phyloP scores from a whole-genome alignment of 2,113 vertebrate genomes.

The Oceanites oceanicus region DNA sequence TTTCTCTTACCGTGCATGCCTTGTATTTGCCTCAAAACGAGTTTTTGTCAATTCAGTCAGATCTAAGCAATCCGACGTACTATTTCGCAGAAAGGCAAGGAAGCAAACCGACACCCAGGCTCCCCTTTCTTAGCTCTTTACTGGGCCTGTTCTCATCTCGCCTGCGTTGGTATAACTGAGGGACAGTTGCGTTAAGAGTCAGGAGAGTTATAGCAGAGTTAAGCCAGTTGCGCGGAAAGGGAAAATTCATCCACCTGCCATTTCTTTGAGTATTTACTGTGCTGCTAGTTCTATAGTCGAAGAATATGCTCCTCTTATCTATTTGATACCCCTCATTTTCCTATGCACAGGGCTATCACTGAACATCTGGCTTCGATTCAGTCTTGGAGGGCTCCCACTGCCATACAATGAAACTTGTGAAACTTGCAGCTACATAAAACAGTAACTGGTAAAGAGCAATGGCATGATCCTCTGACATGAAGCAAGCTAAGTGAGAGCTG shows the following conservation, averaged over 20 bases:
- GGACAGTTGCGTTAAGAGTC: neutral
- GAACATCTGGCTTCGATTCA: neutral
- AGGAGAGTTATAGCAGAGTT: neutral
- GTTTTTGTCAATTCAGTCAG: neutral
- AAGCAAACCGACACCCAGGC: neutral
- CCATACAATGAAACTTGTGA: neutral
- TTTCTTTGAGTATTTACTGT: neutral
- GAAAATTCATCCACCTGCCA: neutral
- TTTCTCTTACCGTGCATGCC: neutral
- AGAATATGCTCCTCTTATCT: neutral
- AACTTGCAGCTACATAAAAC: neutral
- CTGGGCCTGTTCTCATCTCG: neutral
- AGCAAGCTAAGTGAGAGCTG: neutral
- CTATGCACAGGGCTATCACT: neutral
- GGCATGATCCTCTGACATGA: neutral
- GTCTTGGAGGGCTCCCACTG: neutral
- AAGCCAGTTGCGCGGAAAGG: neutral
- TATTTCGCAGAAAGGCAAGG: neutral
- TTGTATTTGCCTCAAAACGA: neutral
- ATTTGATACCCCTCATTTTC: neutral
- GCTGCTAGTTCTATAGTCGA: neutral
- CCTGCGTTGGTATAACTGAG: neutral
- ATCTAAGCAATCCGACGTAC: neutral
- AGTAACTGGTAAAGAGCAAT: neutral
- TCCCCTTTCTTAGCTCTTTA: neutral